Evolutionary conservation across 1,140 invertebrate species (phyloP).

Genomic region (Heterodera carotae): DNA sequence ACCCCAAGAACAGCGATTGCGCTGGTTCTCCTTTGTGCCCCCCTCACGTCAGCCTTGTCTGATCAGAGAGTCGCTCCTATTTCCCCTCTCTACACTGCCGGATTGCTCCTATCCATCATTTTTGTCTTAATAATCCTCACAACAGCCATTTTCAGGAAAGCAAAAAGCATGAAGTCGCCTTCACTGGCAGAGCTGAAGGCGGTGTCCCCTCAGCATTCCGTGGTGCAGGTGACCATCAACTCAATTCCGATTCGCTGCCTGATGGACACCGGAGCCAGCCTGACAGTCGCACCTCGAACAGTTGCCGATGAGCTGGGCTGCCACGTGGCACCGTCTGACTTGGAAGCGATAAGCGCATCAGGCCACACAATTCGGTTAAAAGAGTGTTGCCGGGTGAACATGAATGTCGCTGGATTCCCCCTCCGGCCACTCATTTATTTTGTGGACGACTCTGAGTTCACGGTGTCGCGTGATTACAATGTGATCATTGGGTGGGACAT

Average conservation of each 20-base stretch:
- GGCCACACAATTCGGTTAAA: not conserved
- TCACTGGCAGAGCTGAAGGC: not conserved
- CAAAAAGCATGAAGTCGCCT: too few species aligned
- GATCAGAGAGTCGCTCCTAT: too few species aligned
- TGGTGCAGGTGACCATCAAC: not conserved
- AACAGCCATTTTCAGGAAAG: too few species aligned
- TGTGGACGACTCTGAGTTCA: not conserved
- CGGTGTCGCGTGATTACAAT: not conserved
- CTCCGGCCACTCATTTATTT: not conserved
- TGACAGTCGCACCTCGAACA: not conserved
- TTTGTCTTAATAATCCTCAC: too few species aligned
- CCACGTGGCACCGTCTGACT: not conserved
- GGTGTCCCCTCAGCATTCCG: not conserved
- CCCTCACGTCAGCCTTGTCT: too few species aligned
- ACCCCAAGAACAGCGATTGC: too few species aligned
- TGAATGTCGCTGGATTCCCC: not conserved
- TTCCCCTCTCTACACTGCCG: too few species aligned
- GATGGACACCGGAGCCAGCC: conserved; percentile 2
- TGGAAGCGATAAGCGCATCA: not conserved
- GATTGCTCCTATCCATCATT: too few species aligned
- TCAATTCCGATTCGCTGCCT: not conserved
- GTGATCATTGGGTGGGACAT: not conserved
- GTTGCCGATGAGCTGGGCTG: not conserved
- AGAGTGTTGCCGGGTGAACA: not conserved
- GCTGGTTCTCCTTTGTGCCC: too few species aligned